These are phyloP conservation scores for Nicator chloris DNA, from an alignment of 2,113 vertebrate genomes.

Conservation along the genomic window DNA sequence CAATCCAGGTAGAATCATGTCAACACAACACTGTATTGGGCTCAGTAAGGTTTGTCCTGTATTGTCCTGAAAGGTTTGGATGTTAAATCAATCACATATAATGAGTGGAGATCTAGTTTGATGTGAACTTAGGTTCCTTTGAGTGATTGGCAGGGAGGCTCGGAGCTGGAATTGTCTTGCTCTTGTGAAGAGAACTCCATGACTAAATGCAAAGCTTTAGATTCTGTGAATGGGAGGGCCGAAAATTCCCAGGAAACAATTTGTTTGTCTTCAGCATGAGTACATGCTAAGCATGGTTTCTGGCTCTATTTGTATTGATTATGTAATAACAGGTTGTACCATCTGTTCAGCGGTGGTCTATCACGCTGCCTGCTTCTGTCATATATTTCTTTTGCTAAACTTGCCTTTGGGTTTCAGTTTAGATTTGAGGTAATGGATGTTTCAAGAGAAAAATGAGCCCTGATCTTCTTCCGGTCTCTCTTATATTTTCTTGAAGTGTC, in stretches of 20 bases:
- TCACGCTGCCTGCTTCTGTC: neutral
- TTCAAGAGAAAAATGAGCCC: neutral
- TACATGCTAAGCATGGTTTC: neutral
- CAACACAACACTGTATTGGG: fast-evolving
- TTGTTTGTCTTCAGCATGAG: constrained; percentile 31
- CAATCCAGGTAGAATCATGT: neutral
- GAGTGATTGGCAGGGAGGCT: neutral
- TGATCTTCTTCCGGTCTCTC: neutral
- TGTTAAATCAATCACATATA: neutral
- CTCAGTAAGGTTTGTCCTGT: neutral
- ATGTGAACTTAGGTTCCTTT: neutral
- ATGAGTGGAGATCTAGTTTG: neutral
- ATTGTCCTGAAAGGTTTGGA: neutral
- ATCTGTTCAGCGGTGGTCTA: neutral
- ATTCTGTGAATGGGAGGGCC: neutral
- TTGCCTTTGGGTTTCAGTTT: neutral
- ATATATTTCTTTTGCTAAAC: neutral
- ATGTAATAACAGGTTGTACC: constrained; percentile 43
- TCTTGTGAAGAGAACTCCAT: neutral
- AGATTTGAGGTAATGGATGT: neutral
- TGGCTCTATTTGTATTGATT: constrained; percentile 23
- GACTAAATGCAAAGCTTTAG: neutral
- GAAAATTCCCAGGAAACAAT: neutral
- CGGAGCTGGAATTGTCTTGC: neutral
- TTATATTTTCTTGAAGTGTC: constrained; percentile 14